phyloP scores from a whole-genome alignment of 2,888 invertebrate genomes.

The Hirtodrosophila cameraria region DNA sequence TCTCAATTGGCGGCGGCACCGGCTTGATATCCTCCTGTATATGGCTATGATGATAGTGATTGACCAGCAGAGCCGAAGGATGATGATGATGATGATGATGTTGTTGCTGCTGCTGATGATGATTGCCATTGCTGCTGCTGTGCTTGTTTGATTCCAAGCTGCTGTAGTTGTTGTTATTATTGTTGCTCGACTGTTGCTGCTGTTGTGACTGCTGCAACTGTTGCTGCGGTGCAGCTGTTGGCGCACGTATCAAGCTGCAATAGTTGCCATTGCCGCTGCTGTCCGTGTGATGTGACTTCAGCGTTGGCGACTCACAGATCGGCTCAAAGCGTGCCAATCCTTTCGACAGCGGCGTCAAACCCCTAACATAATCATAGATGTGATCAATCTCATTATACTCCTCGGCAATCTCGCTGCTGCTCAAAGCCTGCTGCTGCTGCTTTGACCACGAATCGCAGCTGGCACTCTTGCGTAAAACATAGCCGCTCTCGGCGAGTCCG shows the following conservation, averaged over 20 bases:
- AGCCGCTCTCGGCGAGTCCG: conserved; percentile 86
- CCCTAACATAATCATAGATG: conserved; percentile 97
- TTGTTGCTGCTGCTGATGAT: conserved; percentile 81
- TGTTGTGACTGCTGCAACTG: conserved; percentile 57
- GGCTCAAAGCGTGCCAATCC: conserved; percentile 85
- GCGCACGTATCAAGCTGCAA: conserved; percentile 84
- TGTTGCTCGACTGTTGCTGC: conserved; percentile 60
- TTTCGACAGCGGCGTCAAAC: conserved; percentile 95
- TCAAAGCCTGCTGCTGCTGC: conserved; percentile 82
- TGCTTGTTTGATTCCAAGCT: conserved; percentile 83
- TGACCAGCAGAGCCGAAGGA: conserved; percentile 62
- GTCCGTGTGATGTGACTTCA: conserved; percentile 83
- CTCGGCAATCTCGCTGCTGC: conserved; percentile 87
- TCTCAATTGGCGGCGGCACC: conserved; percentile 96
- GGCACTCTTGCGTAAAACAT: conserved; percentile 90
- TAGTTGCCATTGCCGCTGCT: conserved; percentile 84
- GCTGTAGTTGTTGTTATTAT: conserved; percentile 82
- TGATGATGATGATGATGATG: conserved; percentile 67
- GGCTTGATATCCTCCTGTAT: conserved; percentile 89
- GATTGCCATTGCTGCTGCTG: conserved; percentile 80
- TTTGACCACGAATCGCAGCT: conserved; percentile 88
- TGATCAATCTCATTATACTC: conserved; percentile 98
- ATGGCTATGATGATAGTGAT: conserved; percentile 85
- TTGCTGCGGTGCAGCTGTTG: conserved; percentile 55
- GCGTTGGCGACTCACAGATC: conserved; percentile 84